Evolutionary conservation across 2,797 vertebrate genomes (phyloP), one percentile per base, ranked within the genome.

Genomic region (Falco concolor): DNA sequence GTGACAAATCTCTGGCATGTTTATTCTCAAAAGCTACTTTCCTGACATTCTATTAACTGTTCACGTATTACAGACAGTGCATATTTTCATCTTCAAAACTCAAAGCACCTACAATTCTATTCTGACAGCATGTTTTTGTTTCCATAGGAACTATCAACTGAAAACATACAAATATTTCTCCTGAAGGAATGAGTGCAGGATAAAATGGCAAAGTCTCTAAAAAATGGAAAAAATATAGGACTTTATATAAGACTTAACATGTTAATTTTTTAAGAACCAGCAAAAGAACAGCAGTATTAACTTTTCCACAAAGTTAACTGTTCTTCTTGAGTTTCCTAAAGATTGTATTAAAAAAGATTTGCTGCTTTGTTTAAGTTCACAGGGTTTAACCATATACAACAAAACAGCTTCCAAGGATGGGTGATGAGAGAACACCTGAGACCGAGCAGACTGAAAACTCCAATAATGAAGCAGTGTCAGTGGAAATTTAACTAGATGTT

Each of bases 1-100:
- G 96, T 90, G 94, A 96, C 94, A 97, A 97, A 97, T 96, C 96
- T 97, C 90, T 92, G 76, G 47, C 82, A 87, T 94, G 95, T 96
- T 97, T 97, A 95, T 90, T 96, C 95, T 89, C 61, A 90, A 96
- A 96, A 96, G 87, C 94, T 87, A 91, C 81, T 92, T 85, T 73
- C 79, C 49, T 95, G 87, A 95, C 53, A 79, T 92, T 83, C 80
- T 68, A 50, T 90, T 95, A 96, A 92, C 79, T 47, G 78, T 87
- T 96, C 78, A 49, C 6, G 7, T 82, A 85, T 84, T 76, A 79
- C n/a, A 92, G 47, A 73, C 32, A 3, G 4, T 17, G 15, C 28
- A 53, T 63, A 91, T 89, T 95, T 63, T 87, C 27, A 72, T 57
- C 28, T 74, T 85, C 24, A 28, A 77, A 63, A 86, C 34, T 87